A percentile compares a stretch with the other conserved stretches of the same genome.
phyloP scores from a whole-genome alignment of 53 echinoderm and acorn worm genomes.

The Holothuria leucospilota region DNA sequence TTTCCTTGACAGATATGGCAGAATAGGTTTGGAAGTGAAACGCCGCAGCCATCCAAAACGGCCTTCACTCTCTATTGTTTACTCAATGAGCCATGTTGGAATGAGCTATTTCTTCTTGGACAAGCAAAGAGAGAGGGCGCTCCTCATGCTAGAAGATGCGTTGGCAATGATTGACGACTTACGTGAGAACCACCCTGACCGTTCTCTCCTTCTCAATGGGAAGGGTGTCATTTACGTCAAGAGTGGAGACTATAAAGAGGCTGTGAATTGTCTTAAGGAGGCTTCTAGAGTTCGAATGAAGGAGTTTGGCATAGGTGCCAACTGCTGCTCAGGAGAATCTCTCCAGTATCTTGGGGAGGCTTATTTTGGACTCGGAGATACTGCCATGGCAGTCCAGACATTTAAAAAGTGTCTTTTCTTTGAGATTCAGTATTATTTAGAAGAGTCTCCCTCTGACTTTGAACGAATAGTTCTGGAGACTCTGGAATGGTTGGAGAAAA shows the following conservation, averaged over 20 bases:
- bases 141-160: slow-evolving; percentile 5
- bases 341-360: slow-evolving; percentile 35
- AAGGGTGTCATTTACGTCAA: slow-evolving; percentile 24
- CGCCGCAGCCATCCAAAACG: not conserved
- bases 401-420: slow-evolving; percentile 32
- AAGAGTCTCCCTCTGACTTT: slow-evolving; percentile 23
- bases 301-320: slow-evolving; percentile 30
- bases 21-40: slow-evolving; percentile 10
- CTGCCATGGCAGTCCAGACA: not conserved
- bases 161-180: slow-evolving; percentile 38
- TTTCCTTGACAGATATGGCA: slow-evolving; percentile 15
- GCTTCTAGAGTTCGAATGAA: slow-evolving; percentile 14
- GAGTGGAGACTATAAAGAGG: not conserved
- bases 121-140: slow-evolving; percentile 12
- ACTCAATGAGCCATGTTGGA: slow-evolving; percentile 26
- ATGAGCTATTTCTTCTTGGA: slow-evolving; percentile 32
- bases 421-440: slow-evolving; percentile 4
- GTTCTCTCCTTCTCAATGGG: slow-evolving; percentile 39
- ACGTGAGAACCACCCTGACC: slow-evolving; percentile 15
- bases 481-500: slow-evolving; percentile 19
- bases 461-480: not conserved
- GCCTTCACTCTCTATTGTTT: slow-evolving; percentile 8
- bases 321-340: slow-evolving; percentile 24
- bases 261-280: not conserved
- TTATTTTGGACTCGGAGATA: not conserved